These are phyloP conservation scores for Spinus olivaceus DNA, from an alignment of 2,797 vertebrate genomes.

Conservation along the genomic window DNA sequence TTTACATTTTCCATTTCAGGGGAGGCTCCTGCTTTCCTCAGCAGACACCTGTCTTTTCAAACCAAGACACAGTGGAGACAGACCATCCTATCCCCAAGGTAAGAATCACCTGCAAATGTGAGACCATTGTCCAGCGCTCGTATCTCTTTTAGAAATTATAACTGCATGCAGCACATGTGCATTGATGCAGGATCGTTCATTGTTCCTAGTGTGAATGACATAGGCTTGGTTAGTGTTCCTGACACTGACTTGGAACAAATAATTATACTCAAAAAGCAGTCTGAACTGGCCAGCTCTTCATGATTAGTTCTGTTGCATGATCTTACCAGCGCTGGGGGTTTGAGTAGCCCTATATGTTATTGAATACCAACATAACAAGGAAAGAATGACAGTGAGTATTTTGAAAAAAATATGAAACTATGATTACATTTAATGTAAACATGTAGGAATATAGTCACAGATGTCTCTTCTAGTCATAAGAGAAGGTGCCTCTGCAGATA, in stretches of 20 bases:
- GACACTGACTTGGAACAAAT: neutral
- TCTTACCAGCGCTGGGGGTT: neutral
- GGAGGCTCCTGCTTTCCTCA: neutral
- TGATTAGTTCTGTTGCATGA: neutral
- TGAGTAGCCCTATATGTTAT: neutral
- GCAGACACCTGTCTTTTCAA: neutral
- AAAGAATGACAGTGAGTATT: fast-evolving
- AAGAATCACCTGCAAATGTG: neutral
- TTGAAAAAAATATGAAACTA: neutral
- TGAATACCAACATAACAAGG: neutral
- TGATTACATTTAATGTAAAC: neutral
- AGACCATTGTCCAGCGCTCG: neutral
- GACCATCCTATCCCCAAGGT: neutral
- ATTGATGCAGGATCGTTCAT: neutral
- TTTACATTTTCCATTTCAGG: neutral
- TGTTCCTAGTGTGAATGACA: neutral
- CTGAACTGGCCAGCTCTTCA: neutral
- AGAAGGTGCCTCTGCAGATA: neutral
- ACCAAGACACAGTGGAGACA: neutral
- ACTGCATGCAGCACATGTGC: neutral
- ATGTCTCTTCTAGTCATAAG: neutral
- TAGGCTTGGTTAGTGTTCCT: neutral
- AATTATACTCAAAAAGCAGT: neutral
- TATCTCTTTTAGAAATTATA: neutral
- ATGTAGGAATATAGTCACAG: neutral